A percentile compares a stretch with the other conserved stretches of the same genome.
These are phyloP conservation scores for Leptosomus discolor DNA, from an alignment of 2,113 vertebrate species.

Conservation along the genomic window DNA sequence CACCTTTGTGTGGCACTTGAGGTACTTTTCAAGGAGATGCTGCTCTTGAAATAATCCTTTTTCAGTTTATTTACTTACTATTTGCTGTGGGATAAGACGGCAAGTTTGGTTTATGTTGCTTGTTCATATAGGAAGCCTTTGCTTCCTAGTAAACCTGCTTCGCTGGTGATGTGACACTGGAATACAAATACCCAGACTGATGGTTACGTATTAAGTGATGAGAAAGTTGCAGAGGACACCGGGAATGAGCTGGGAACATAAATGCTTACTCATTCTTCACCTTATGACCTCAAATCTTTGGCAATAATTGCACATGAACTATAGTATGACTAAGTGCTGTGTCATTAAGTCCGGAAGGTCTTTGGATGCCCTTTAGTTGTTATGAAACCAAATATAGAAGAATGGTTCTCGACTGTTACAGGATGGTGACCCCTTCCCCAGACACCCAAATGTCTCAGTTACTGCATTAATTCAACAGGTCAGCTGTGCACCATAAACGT, in stretches of 20 bases:
- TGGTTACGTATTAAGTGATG: fast-evolving
- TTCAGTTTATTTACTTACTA: fast-evolving
- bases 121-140: fast-evolving
- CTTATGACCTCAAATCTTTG: not conserved
- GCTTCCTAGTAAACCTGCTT: not conserved
- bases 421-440: not conserved
- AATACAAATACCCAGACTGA: not conserved
- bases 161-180: not conserved
- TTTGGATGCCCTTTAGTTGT: not conserved
- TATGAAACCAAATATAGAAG: fast-evolving
- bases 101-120: not conserved
- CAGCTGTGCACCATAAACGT: not conserved
- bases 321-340: not conserved
- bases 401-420: not conserved
- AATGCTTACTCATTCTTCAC: not conserved
- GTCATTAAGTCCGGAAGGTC: not conserved
- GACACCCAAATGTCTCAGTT: not conserved
- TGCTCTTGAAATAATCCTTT: not conserved
- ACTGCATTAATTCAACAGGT: fast-evolving
- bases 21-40: not conserved
- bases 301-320: not conserved
- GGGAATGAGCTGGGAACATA: not conserved
- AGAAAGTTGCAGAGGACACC: not conserved
- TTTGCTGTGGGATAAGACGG: not conserved
- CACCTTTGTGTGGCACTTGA: not conserved